These are phyloP conservation scores for Euura saliciscinereae DNA, from an alignment of 1,140 invertebrate species.

Conservation along the genomic window DNA sequence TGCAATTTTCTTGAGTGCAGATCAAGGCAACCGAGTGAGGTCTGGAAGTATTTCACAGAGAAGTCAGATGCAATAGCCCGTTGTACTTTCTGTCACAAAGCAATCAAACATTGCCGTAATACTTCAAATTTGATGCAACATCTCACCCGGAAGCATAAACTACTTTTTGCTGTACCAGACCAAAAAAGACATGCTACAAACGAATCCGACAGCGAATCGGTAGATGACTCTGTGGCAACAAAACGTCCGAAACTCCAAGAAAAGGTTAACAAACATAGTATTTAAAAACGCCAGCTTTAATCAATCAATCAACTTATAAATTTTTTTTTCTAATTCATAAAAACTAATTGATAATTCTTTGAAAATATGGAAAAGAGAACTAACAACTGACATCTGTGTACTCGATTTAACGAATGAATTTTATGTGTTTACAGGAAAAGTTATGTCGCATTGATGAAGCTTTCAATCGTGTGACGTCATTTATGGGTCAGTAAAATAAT, in stretches of 20 bases:
- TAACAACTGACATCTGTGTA: background rate
- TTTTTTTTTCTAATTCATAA: background rate
- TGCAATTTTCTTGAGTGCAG: background rate
- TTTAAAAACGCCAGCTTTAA: no score
- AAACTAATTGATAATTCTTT: no score
- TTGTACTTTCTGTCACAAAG: constrained; percentile 12
- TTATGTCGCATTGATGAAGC: constrained; percentile 3
- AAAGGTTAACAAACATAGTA: background rate
- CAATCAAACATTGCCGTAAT: constrained; percentile 10
- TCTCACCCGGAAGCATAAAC: constrained; percentile 10
- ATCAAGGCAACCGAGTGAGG: background rate
- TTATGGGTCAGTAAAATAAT: background rate
- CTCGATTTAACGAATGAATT: background rate
- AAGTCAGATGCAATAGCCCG: background rate
- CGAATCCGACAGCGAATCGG: background rate
- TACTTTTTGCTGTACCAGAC: background rate
- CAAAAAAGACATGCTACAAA: no score
- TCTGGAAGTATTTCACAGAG: constrained; percentile 10
- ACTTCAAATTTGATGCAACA: constrained; percentile 8
- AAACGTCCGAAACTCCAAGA: background rate
- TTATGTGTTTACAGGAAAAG: background rate
- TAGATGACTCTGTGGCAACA: background rate
- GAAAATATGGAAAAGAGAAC: background rate
- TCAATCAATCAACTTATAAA: background rate
- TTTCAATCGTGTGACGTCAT: constrained; percentile 12